Conservation (phyloP, 2,113 vertebrate species). For the Paradisaea rubra region DNA sequence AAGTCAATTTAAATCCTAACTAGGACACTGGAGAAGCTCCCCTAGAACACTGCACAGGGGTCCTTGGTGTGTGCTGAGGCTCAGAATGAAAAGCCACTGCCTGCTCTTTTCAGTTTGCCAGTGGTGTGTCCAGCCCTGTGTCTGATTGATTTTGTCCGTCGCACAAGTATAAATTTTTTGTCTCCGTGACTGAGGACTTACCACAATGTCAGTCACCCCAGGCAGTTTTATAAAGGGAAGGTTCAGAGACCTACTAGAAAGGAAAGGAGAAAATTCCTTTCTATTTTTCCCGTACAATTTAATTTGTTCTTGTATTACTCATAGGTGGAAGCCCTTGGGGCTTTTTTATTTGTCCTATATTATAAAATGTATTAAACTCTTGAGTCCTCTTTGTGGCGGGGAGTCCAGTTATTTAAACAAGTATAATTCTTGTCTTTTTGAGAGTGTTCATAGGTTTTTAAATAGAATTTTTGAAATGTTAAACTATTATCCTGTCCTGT, state of each 20-base stretch:
- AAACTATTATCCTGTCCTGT: neutral
- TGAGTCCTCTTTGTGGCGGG: neutral
- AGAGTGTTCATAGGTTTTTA: neutral
- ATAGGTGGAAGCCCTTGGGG: neutral
- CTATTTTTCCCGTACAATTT: neutral
- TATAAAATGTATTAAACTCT: neutral
- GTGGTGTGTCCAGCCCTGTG: neutral
- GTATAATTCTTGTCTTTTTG: neutral
- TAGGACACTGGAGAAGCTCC: neutral
- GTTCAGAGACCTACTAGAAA: neutral
- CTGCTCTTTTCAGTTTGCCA: neutral
- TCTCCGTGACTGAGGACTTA: neutral
- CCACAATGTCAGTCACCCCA: neutral
- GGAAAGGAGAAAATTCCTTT: neutral
- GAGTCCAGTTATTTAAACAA: neutral
- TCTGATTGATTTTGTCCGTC: neutral
- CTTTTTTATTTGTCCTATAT: neutral
- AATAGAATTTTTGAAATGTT: neutral
- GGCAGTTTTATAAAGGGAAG: neutral
- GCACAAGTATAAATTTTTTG: neutral
- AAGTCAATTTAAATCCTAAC: neutral
- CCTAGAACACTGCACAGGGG: neutral
- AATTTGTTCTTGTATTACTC: conserved; percentile 38
- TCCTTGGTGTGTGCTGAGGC: neutral
- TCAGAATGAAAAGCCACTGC: neutral